These are phyloP conservation scores for Oxygymnocypris stewartii DNA, from an alignment of 2,113 vertebrate genomes.

Conservation along the genomic window DNA sequence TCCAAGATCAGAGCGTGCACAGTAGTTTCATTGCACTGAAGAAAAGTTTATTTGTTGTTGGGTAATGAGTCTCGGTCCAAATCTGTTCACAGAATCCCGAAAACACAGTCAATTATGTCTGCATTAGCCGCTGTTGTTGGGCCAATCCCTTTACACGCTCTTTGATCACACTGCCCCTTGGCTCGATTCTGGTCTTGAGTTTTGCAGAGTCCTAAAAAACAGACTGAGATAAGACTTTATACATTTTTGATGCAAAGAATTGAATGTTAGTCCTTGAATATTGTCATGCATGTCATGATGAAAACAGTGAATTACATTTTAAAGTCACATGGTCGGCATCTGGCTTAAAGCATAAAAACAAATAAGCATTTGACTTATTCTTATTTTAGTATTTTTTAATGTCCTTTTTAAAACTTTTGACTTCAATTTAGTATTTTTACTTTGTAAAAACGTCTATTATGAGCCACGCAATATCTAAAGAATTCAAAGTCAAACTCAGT, in stretches of 20 bases:
- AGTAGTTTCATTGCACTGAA: constrained; percentile 71
- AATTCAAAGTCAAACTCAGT: neutral
- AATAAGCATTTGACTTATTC: neutral
- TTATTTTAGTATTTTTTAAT: neutral
- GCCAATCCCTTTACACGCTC: constrained; percentile 75
- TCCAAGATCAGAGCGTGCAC: constrained; percentile 66
- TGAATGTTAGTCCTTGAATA: neutral
- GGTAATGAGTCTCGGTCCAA: constrained; percentile 75
- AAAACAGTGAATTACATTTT: neutral
- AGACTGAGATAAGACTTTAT: neutral
- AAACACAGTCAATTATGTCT: constrained; percentile 82
- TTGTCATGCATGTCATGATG: neutral
- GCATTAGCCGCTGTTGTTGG: constrained; percentile 75
- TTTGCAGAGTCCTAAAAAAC: neutral
- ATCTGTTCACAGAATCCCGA: constrained; percentile 78
- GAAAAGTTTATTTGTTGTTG: constrained; percentile 78
- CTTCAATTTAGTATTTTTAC: neutral
- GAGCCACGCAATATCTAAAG: neutral
- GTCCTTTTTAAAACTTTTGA: neutral
- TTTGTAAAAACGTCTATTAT: neutral
- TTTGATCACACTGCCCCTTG: constrained; percentile 66
- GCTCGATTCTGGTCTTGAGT: neutral
- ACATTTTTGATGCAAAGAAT: neutral
- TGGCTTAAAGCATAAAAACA: neutral
- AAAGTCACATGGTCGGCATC: neutral